These are phyloP conservation scores for Drosophila subquinaria DNA, from an alignment of 2,888 invertebrate genomes.

Conservation along the genomic window DNA sequence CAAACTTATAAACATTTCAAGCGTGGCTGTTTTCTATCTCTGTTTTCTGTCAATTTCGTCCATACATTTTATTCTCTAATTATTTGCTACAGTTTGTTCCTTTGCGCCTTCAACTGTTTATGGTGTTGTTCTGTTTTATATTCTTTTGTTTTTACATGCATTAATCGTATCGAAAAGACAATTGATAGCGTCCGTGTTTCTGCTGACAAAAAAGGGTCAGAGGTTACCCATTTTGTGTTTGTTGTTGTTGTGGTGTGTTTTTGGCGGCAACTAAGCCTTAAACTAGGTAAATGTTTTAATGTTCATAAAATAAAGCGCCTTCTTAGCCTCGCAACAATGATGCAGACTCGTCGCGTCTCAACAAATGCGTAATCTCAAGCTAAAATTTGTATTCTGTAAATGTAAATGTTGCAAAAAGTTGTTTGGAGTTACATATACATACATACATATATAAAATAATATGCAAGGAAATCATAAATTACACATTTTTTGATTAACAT, in stretches of 20 bases:
- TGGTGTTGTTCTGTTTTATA: neutral
- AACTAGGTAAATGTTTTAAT: slow-evolving; percentile 39
- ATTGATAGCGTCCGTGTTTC: slow-evolving; percentile 19
- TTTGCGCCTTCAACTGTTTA: slow-evolving; percentile 32
- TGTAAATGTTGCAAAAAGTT: slow-evolving; percentile 41
- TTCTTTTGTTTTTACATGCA: slow-evolving; percentile 4
- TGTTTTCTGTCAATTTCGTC: slow-evolving; percentile 64
- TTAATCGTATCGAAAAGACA: slow-evolving; percentile 21
- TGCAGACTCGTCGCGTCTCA: slow-evolving; percentile 42
- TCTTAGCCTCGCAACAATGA: slow-evolving; percentile 48
- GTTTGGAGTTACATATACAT: slow-evolving; percentile 14
- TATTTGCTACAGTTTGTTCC: slow-evolving; percentile 67
- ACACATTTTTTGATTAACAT: slow-evolving; percentile 44
- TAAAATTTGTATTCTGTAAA: slow-evolving; percentile 48
- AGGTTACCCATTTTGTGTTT: slow-evolving; percentile 7
- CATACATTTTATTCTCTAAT: slow-evolving; percentile 60
- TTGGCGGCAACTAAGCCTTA: slow-evolving; percentile 23
- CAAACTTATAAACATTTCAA: slow-evolving; percentile 80
- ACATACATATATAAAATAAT: slow-evolving; percentile 43
- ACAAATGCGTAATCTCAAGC: slow-evolving; percentile 69
- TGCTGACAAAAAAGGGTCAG: slow-evolving; percentile 7
- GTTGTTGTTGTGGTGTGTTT: slow-evolving; percentile 8
- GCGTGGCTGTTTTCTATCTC: slow-evolving; percentile 60
- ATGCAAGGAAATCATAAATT: slow-evolving; percentile 65
- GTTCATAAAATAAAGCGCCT: slow-evolving; percentile 35